Conservation (phyloP, 2,797 vertebrate genomes). For the Melanogrammus aeglefinus region DNA sequence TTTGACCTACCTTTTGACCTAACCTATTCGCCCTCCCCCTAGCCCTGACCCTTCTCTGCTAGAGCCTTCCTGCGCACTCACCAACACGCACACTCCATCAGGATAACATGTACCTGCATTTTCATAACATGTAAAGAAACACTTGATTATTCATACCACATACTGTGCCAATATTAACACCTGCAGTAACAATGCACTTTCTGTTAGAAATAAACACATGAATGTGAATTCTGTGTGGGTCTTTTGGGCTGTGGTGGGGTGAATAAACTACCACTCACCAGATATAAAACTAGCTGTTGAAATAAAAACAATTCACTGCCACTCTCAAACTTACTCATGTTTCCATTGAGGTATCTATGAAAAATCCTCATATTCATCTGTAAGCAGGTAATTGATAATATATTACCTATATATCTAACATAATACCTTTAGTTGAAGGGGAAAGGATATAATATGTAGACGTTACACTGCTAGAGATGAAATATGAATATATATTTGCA, state of each 20-base stretch:
- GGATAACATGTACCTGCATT: constrained; percentile 45
- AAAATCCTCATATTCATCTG: neutral
- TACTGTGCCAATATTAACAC: constrained; percentile 63
- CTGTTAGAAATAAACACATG: constrained; percentile 62
- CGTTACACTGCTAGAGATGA: too few species aligned
- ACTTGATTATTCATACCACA: constrained; percentile 39
- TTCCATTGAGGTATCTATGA: neutral
- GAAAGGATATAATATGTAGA: neutral
- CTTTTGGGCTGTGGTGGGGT: neutral
- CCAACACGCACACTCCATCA: constrained; percentile 36
- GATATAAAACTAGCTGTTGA: neutral
- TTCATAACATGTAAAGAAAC: constrained; percentile 51
- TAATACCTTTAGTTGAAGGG: neutral
- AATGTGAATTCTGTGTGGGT: constrained; percentile 15
- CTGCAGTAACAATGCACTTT: constrained; percentile 63
- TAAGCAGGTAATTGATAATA: neutral
- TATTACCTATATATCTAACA: too few species aligned
- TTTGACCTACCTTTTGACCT: too few species aligned
- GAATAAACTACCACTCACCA: neutral
- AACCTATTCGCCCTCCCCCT: too few species aligned
- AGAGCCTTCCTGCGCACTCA: constrained; percentile 42
- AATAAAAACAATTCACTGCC: neutral
- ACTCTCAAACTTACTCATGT: neutral
- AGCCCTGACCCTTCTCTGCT: constrained; percentile 55
- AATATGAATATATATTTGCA: too few species aligned